Conservation (phyloP, 2,888 invertebrate species). For the Polydrusus tereticollis region DNA sequence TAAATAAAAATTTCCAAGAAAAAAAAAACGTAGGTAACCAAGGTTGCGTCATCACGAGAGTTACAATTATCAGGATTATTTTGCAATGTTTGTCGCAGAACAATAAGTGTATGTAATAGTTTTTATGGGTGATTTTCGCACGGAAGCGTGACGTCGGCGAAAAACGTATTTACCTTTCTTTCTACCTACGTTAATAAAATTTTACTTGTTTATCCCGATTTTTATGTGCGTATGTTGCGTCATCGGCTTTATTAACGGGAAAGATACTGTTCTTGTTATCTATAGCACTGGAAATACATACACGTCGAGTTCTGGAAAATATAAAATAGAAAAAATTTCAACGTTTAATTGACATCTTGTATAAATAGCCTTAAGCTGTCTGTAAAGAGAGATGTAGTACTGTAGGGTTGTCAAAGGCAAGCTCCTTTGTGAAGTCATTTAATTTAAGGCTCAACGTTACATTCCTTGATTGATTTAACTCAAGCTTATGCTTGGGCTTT, state of each 20-base stretch:
- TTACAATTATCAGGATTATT: background rate
- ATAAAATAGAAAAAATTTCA: background rate
- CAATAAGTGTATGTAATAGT: background rate
- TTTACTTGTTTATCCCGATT: constrained; percentile 15
- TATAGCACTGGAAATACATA: no score
- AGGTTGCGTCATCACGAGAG: background rate
- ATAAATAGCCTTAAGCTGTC: no score
- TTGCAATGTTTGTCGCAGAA: constrained; percentile 3
- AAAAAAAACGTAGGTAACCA: background rate
- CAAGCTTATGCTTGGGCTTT: no score
- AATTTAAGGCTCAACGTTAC: no score
- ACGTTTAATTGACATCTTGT: no score
- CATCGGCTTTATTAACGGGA: background rate
- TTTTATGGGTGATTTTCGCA: background rate
- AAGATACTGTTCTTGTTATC: background rate
- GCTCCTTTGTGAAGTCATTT: no score
- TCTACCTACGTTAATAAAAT: constrained; percentile 2
- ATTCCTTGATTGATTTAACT: no score
- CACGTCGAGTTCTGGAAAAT: background rate
- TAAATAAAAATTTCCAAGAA: constrained; percentile 8
- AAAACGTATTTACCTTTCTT: constrained; percentile 1
- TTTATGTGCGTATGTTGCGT: background rate
- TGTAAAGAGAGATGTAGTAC: no score
- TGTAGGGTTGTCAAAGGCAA: no score
- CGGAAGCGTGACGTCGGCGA: background rate